Evolutionary conservation across 2,113 vertebrate genomes (phyloP), one percentile per base, ranked within the genome.

Genomic region (Hemichromis elongatus): DNA sequence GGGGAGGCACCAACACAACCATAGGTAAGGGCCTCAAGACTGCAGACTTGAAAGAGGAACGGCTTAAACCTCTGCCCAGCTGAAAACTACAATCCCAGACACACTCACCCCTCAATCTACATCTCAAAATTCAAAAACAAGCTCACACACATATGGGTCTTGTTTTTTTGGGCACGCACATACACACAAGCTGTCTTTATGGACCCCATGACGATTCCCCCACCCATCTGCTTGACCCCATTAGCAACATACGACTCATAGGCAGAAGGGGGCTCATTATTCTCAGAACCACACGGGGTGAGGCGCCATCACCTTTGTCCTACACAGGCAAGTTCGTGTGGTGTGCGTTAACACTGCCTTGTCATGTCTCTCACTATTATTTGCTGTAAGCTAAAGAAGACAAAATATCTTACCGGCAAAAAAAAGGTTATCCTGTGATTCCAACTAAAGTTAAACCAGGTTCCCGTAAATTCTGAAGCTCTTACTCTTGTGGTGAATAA

Each of bases 211-310:
- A 82, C 82, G 79, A 90, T 92, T 66, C 61, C 91, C 86, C 93
- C 92, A 90, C 91, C 94, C 95, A 94, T 95, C 92, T 95, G 94
- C 89, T 89, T 95, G 95, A 95, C 95, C 94, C 92, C 94, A 95
- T 95, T 95, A 93, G 88, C 79, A 86, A 80, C 92, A 92, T 94
- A 90, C 77, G 79, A 82, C 90, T 94, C 89, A 88, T 84, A 86
- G 83, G 81, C 90, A 79, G 77, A 63, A 61, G 28, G 63, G 33
- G 89, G 86, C 88, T 93, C 88, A 93, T 93, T 94, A 94, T 92
- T 93, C 87, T 92, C 84, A 24, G 57, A 88, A 83, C 77, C 83
- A 88, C 83, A 79, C 24, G 3, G 87, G 66, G 56, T 55, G 61
- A 77, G 50, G 37, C 84, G 86, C 85, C 80, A 81, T 85, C 77